A percentile compares a stretch with the other conserved stretches of the same genome.
phyloP scores from a whole-genome alignment of 2,113 vertebrate species.

The Pipra filicauda region DNA sequence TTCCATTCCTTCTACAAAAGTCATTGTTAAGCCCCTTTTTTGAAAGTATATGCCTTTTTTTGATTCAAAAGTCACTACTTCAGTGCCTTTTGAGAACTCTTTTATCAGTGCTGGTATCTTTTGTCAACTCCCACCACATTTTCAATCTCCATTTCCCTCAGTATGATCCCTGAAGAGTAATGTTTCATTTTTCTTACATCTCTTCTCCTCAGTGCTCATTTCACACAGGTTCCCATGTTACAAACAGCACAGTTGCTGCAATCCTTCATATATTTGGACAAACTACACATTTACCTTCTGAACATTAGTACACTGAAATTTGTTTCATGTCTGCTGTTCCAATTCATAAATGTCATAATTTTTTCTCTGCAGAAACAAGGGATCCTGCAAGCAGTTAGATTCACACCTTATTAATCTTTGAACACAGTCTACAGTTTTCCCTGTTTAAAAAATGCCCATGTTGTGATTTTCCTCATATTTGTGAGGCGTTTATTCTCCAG shows the following conservation, averaged over 20 bases:
- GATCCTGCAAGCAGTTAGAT: neutral
- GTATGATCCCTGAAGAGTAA: neutral
- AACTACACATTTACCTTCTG: neutral
- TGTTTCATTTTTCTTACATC: slow-evolving; percentile 2
- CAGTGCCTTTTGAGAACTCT: slow-evolving; percentile 9
- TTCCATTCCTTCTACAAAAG: slow-evolving; percentile 21
- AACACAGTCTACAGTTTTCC: neutral
- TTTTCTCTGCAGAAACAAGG: neutral
- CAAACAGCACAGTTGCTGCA: neutral
- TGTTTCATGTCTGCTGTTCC: neutral
- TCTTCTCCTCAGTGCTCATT: neutral
- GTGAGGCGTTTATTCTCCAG: neutral
- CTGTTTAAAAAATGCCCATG: neutral
- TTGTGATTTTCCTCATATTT: neutral
- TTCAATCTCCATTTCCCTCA: neutral
- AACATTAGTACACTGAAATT: neutral
- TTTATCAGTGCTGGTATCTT: slow-evolving; percentile 28
- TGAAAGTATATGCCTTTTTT: neutral
- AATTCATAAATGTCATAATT: neutral
- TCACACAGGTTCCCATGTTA: neutral
- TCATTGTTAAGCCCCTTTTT: neutral
- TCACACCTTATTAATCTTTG: neutral
- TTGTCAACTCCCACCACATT: slow-evolving; percentile 46
- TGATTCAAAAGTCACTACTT: slow-evolving; percentile 23
- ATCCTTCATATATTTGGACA: neutral